A percentile compares a stretch with the other conserved stretches of the same genome.
phyloP scores from a whole-genome alignment of 2,113 vertebrate genomes.

The Eptesicus fuscus region DNA sequence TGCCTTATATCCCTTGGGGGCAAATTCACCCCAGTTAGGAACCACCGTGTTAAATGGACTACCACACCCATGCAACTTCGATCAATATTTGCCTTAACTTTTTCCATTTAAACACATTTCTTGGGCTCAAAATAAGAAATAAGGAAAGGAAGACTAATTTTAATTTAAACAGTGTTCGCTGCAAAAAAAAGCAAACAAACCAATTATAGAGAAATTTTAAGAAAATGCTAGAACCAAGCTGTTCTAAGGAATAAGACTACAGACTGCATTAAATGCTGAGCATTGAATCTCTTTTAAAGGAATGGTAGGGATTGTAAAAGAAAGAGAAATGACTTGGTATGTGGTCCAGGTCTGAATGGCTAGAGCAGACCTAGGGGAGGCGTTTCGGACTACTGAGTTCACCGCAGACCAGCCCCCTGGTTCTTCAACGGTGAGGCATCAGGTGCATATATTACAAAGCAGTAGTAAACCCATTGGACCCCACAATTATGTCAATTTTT shows the following conservation, averaged over 20 bases:
- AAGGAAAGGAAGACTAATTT: conserved; percentile 16
- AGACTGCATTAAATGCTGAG: neutral
- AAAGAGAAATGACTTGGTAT: neutral
- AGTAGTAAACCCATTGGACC: neutral
- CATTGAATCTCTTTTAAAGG: neutral
- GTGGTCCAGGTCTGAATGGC: neutral
- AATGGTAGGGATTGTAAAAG: neutral
- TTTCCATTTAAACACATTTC: neutral
- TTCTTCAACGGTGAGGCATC: neutral
- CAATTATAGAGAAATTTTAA: neutral
- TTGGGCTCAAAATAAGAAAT: neutral
- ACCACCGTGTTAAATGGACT: neutral
- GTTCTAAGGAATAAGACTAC: neutral
- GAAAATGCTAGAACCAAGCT: neutral
- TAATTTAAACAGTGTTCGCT: conserved; percentile 8
- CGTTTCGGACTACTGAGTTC: neutral
- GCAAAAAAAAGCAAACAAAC: conserved; percentile 9
- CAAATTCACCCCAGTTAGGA: neutral
- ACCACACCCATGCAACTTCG: neutral
- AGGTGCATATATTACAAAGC: neutral
- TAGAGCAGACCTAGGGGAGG: neutral
- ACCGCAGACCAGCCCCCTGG: neutral
- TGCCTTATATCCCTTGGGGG: neutral
- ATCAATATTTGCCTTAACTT: neutral
- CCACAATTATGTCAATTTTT: neutral